Evolutionary conservation across 2,797 vertebrate genomes (phyloP).

Genomic region (Galagoides demidoff): DNA sequence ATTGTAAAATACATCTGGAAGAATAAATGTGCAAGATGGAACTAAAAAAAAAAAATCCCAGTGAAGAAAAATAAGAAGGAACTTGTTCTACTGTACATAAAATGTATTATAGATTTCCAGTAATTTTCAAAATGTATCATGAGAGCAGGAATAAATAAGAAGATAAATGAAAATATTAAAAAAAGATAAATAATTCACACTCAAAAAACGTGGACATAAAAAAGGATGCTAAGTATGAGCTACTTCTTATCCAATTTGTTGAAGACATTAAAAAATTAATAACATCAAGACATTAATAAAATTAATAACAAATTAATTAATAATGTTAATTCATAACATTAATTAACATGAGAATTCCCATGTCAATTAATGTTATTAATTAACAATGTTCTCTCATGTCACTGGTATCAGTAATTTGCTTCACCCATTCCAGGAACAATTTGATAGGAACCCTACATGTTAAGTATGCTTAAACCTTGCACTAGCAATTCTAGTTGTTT

Average conservation of each 20-base stretch:
- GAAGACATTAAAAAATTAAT: not conserved
- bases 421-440: not conserved
- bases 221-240: not conserved
- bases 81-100: not conserved
- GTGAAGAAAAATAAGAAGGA: not conserved
- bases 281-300: not conserved
- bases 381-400: too few species aligned
- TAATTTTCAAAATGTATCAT: not conserved
- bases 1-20: conserved; percentile 40
- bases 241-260: not conserved
- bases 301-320: too few species aligned
- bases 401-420: not conserved
- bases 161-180: not conserved
- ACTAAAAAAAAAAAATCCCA: not conserved
- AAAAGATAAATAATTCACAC: not conserved
- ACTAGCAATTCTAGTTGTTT: not conserved
- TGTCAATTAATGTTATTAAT: too few species aligned
- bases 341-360: too few species aligned
- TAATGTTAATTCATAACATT: too few species aligned
- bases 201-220: not conserved
- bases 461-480: not conserved
- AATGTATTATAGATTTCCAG: not conserved
- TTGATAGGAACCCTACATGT: not conserved
- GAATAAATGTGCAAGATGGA: not conserved
- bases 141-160: not conserved